These are phyloP conservation scores for Panzeria rudis DNA, from an alignment of 2,888 invertebrate species.

Conservation along the genomic window DNA sequence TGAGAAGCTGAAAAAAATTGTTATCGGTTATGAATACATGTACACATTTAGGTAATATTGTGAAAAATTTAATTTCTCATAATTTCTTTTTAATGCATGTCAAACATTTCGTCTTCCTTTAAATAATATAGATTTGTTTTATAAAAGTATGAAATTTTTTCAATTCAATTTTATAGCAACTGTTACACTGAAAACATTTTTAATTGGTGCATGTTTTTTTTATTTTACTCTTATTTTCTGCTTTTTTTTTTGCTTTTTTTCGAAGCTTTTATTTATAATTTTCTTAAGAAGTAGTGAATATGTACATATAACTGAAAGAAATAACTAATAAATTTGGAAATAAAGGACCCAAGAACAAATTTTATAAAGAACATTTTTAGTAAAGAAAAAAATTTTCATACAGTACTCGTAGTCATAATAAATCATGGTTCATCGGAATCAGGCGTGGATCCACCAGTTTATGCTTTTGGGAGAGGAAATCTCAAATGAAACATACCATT, in stretches of 20 bases:
- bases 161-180: not conserved
- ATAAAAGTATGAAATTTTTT: too few species aligned
- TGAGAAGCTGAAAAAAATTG: too few species aligned
- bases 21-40: too few species aligned
- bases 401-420: not conserved
- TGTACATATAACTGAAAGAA: not conserved
- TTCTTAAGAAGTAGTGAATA: not conserved
- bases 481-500: too few species aligned
- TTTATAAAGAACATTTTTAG: not conserved
- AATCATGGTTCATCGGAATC: not conserved
- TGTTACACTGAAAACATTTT: conserved; percentile 77
- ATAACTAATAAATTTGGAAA: not conserved
- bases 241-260: conserved; percentile 28
- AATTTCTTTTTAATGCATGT: too few species aligned
- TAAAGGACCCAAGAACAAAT: not conserved
- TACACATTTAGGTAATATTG: too few species aligned
- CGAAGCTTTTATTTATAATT: conserved; percentile 4
- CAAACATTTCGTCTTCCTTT: too few species aligned
- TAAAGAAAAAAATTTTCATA: not conserved
- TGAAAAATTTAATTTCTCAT: too few species aligned
- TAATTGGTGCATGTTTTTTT: conserved; percentile 1
- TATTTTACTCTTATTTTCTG: conserved; percentile 20
- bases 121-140: too few species aligned
- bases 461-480: too few species aligned
- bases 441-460: too few species aligned